A percentile compares a stretch with the other conserved stretches of the same genome.
Conservation (phyloP, 2,113 vertebrate genomes). For the Herpetotheres cachinnans region DNA sequence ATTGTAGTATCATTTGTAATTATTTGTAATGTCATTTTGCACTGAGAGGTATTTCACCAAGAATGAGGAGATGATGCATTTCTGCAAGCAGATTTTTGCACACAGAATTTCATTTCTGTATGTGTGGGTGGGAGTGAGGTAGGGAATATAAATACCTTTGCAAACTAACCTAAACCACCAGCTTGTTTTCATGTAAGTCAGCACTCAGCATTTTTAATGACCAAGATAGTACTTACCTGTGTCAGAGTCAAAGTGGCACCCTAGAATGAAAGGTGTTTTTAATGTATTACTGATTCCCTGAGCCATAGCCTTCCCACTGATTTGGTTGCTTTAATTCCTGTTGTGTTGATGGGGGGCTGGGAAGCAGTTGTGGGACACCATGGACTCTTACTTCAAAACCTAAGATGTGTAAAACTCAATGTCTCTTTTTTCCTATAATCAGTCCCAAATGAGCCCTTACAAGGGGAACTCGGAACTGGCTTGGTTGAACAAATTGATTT, state of each 20-base stretch:
- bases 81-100: background rate
- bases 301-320: background rate
- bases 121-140: background rate
- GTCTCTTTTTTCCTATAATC: slow-evolving; percentile 58
- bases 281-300: background rate
- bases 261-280: background rate
- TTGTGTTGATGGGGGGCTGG: background rate
- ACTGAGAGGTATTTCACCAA: background rate
- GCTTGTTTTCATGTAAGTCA: background rate
- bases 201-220: background rate
- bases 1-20: too few relatives aligned
- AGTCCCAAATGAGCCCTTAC: slow-evolving; percentile 72
- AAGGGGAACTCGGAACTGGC: slow-evolving; percentile 58
- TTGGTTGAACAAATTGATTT: slow-evolving; percentile 65
- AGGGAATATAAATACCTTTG: background rate
- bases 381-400: slow-evolving; percentile 46
- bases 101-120: background rate
- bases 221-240: background rate
- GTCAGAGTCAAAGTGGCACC: background rate
- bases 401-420: slow-evolving; percentile 56
- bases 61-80: background rate
- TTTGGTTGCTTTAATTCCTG: background rate
- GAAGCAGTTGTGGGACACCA: background rate
- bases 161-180: background rate
- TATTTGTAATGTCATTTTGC: background rate